These are phyloP conservation scores for Hydriomena furcata DNA, from an alignment of 2,888 invertebrate species.

Conservation along the genomic window DNA sequence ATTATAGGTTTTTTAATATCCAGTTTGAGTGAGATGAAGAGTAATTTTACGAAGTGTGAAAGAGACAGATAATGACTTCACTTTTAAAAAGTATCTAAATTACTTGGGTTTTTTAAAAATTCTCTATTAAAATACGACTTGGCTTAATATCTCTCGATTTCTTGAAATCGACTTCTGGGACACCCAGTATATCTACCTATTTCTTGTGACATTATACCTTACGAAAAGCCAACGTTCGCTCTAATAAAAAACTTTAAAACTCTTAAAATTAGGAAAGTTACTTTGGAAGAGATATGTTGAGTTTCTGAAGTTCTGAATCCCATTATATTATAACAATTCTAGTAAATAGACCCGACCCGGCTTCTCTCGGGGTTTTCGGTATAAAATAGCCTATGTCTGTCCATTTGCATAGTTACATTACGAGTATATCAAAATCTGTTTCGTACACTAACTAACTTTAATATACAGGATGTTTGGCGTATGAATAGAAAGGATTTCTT, in stretches of 20 bases:
- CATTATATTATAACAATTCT: constrained; percentile 10
- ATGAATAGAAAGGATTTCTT: no score
- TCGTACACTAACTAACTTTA: background rate
- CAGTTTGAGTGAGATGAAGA: no score
- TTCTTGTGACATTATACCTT: no score
- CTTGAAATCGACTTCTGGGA: no score
- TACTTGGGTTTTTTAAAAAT: no score
- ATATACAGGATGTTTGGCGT: background rate
- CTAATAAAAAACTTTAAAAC: constrained; percentile 5
- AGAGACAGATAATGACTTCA: no score
- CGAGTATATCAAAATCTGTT: constrained; percentile 9
- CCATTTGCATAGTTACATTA: constrained; percentile 12
- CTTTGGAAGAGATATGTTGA: constrained; percentile 28
- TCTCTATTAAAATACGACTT: no score
- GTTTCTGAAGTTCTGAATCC: constrained; percentile 12
- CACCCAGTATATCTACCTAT: no score
- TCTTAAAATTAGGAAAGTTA: constrained; percentile 16
- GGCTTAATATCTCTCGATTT: no score
- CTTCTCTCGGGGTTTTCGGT: constrained; percentile 23
- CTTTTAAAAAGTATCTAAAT: no score
- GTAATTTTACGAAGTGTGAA: no score
- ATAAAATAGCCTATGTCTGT: constrained; percentile 20
- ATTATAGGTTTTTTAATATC: no score
- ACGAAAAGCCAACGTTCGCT: background rate
- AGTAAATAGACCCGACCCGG: constrained; percentile 20